phyloP scores from a whole-genome alignment of 2,113 vertebrate species.

The Melanerpes formicivorus region DNA sequence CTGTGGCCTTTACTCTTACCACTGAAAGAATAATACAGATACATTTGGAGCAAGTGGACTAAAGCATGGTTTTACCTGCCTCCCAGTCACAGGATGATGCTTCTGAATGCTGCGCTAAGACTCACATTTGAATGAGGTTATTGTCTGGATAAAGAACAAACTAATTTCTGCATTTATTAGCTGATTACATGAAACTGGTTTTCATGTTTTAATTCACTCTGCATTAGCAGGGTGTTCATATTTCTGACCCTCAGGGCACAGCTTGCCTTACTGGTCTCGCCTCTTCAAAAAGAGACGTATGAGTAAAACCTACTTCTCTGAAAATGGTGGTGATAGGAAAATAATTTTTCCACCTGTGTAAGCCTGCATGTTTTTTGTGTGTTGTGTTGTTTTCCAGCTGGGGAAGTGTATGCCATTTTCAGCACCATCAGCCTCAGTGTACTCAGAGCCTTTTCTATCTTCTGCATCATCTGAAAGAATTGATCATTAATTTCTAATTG shows the following conservation, averaged over 20 bases:
- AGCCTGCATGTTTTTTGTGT: neutral
- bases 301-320: neutral
- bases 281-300: neutral
- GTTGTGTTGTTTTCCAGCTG: neutral
- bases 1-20: neutral
- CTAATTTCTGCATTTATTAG: slow-evolving; percentile 37
- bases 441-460: slow-evolving; percentile 1
- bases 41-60: neutral
- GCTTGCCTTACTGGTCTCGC: neutral
- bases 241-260: slow-evolving; percentile 3
- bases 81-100: neutral
- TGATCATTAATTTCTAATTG: slow-evolving; percentile 65
- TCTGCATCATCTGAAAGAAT: slow-evolving; percentile 12
- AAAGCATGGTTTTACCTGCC: neutral
- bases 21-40: neutral
- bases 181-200: neutral
- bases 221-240: neutral
- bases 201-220: slow-evolving; percentile 30
- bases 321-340: neutral
- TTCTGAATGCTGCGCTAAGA: neutral
- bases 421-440: fast-evolving
- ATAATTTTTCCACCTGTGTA: neutral
- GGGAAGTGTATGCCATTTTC: neutral
- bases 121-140: neutral
- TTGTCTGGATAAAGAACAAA: slow-evolving; percentile 20